Conservation (phyloP, 2,888 invertebrate genomes). For the Stenchaetothrips biformis region DNA sequence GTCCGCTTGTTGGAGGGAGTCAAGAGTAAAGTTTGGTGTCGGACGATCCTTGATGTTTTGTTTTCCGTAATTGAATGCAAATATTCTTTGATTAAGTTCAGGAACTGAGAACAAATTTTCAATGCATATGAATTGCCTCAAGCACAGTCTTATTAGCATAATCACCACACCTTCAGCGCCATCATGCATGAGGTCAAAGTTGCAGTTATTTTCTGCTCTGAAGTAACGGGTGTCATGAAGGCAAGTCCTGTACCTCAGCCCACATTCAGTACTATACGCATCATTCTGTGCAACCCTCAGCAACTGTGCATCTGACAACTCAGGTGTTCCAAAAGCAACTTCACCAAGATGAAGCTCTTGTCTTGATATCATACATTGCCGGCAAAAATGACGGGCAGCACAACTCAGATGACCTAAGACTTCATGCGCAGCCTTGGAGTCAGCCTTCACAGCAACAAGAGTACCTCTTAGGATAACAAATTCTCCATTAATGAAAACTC, state of each 20-base stretch:
- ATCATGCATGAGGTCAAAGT: background rate
- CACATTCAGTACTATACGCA: background rate
- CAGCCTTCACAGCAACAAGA: background rate
- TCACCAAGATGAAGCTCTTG: background rate
- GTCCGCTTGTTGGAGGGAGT: background rate
- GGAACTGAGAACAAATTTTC: background rate
- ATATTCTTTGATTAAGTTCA: background rate
- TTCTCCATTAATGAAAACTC: background rate
- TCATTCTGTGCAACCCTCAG: background rate
- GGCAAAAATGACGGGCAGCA: background rate
- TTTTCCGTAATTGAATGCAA: background rate
- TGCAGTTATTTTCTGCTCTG: background rate
- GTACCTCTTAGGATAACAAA: background rate
- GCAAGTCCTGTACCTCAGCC: background rate
- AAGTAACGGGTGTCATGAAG: background rate
- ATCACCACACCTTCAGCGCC: background rate
- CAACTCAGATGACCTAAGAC: background rate
- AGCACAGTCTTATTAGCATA: background rate
- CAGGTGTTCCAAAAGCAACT: background rate
- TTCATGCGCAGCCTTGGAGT: background rate
- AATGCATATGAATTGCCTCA: background rate
- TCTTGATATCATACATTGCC: background rate
- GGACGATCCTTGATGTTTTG: background rate
- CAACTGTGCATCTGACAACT: background rate
- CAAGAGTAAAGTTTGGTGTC: background rate